Base-by-base conservation (phyloP, 2,888 invertebrate species). In the Drosophila gaucha region DNA sequence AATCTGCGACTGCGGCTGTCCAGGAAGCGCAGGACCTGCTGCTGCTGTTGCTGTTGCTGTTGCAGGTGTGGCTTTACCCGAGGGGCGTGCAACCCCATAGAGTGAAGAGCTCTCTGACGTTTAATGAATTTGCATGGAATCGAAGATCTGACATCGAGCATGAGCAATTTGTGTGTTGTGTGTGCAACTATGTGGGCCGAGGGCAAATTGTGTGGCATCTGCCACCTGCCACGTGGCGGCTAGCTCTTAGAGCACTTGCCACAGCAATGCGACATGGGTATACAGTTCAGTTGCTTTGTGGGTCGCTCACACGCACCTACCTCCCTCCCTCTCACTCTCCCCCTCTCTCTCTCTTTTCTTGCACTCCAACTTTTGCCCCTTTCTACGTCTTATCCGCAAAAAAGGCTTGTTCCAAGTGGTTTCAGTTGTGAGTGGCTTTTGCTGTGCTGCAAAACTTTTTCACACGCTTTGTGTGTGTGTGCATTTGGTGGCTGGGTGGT, bases 371-470 rank as follows among this genome's bases (percentile, higher is more conserved):
- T 20, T 3, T 14, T 38, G 10, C 28, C 20, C 22, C 20, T 10
- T 8, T 10, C 28, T 10, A 12, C 39, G 30, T 24, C 60, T 39
- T 64, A 41, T 70, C 28, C 66, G 16, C 26, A 57, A 38, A 58
- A 71, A 57, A 38, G 57, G 68, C 63, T 68, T 73, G 63, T 86
- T 80, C 83, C 86, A 83, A 80, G 83, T 83, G 80, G 86, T 80
- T 86, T 86, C 84, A 74, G 86, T 62, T 74, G 56, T 80, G 83
- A 80, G 80, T 80, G 86, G 86, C 80, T 78, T 85, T 85, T 60
- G 85, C 55, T 75, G 66, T 72, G 64, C 47, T 67, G 64, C 47
- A 68, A 74, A 76, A 86, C 41, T 86, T 86, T 80, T 43, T 41
- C 67, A 70, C 76, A 69, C 83, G 74, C 78, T 31, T 8, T 18